These are phyloP conservation scores for Drosophila athabasca DNA, from an alignment of 1,140 invertebrate species.

Conservation along the genomic window DNA sequence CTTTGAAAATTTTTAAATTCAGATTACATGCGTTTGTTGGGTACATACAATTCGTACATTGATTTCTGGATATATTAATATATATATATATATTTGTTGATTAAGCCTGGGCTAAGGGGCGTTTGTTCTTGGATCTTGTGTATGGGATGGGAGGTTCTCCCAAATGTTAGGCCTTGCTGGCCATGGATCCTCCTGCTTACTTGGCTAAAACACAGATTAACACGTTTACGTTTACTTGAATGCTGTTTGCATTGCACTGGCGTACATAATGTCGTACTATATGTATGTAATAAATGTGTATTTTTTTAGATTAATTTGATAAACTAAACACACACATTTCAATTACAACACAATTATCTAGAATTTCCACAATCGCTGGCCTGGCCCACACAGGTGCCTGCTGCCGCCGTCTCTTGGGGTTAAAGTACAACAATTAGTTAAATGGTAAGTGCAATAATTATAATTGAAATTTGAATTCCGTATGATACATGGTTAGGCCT, in stretches of 20 bases:
- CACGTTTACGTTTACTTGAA: constrained; percentile 72
- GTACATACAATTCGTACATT: constrained; percentile 70
- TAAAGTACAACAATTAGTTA: constrained; percentile 80
- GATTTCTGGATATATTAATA: constrained; percentile 63
- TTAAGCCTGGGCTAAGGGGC: constrained; percentile 14
- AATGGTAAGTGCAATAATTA: constrained; percentile 59
- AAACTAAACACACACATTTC: constrained; percentile 69
- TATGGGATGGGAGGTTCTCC: constrained; percentile 13
- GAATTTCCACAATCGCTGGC: constrained; percentile 46
- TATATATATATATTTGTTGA: constrained; percentile 33
- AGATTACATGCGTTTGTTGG: constrained; percentile 74
- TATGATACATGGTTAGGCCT: constrained; percentile 41
- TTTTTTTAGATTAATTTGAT: constrained; percentile 50
- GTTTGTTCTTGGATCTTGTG: constrained; percentile 21
- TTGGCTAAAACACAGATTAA: constrained; percentile 81
- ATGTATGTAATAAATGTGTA: constrained; percentile 48
- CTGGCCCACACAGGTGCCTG: constrained; percentile 37
- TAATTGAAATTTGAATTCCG: constrained; percentile 38
- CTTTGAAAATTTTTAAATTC: constrained; percentile 79
- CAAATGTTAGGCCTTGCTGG: constrained; percentile 12
- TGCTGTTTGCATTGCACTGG: constrained; percentile 63
- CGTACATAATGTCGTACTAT: constrained; percentile 35
- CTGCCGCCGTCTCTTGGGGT: constrained; percentile 12
- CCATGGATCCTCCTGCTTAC: constrained; percentile 61
- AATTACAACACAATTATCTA: constrained; percentile 77